Conservation (phyloP, 2,797 vertebrate species). For the Mormyrus proboscirostris region DNA sequence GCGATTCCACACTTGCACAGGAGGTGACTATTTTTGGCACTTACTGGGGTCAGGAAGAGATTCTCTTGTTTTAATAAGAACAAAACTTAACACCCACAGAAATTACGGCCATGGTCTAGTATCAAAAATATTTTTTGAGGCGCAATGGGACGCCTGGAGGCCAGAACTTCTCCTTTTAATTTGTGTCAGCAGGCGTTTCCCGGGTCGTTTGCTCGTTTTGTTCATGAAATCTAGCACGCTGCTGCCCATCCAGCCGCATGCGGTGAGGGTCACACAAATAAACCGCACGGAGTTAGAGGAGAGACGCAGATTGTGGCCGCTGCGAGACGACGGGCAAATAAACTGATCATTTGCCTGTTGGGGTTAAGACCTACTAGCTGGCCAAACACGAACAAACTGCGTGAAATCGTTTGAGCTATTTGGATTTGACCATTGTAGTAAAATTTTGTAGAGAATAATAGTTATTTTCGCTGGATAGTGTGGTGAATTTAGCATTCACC, state of each 20-base stretch:
- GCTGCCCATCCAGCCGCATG: background rate
- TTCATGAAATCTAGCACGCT: conserved; percentile 24
- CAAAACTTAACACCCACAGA: conserved; percentile 57
- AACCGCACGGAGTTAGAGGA: background rate
- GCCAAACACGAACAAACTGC: conserved; percentile 6
- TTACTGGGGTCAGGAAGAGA: conserved; percentile 7
- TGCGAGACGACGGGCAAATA: background rate
- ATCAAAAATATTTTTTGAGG: conserved; percentile 51
- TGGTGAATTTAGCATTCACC: background rate
- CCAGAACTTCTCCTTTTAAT: conserved; percentile 59
- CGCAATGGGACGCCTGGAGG: conserved; percentile 60
- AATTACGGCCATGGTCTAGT: conserved; percentile 38
- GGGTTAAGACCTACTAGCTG: background rate
- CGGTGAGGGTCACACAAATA: background rate
- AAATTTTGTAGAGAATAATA: background rate
- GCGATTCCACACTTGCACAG: background rate
- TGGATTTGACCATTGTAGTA: background rate
- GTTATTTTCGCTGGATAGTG: background rate
- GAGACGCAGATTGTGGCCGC: background rate
- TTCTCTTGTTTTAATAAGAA: conserved; percentile 46
- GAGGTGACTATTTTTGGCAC: background rate
- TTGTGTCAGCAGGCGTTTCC: conserved; percentile 54
- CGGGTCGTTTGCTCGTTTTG: conserved; percentile 43
- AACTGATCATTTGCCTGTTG: background rate
- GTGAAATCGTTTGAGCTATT: background rate